Percentiles rank a stretch among this genome's conserved stretches.
phyloP scores from a whole-genome alignment of 1,140 invertebrate species.

The Cephus cinctus region DNA sequence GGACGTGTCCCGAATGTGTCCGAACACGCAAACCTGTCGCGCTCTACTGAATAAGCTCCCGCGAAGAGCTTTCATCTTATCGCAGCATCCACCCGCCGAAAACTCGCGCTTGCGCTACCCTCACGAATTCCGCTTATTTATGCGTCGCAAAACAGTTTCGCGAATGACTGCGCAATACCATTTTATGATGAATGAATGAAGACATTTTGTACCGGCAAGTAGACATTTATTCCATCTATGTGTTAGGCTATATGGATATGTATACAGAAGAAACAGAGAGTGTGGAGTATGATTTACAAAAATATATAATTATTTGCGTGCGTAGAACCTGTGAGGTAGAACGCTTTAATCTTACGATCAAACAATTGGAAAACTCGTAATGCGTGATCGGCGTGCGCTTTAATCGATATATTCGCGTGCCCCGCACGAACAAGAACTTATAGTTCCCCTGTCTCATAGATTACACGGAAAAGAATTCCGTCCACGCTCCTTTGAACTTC shows the following conservation, averaged over 20 bases:
- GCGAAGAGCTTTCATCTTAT: not conserved
- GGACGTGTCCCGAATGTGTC: not conserved
- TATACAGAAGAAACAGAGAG: conserved; percentile 8
- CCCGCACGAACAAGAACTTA: not conserved
- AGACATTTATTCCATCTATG: conserved; percentile 8
- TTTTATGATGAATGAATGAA: no score
- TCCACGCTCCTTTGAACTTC: no score
- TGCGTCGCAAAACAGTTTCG: no score
- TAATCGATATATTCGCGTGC: conserved; percentile 12
- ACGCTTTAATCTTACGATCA: no score
- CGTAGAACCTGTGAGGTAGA: conserved; percentile 25
- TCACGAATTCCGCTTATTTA: no score
- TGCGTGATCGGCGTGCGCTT: conserved; percentile 25
- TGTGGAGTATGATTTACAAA: conserved; percentile 27
- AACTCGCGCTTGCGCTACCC: no score
- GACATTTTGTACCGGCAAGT: no score
- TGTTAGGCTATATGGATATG: conserved; percentile 18
- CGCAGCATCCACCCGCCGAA: not conserved
- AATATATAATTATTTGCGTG: conserved; percentile 27
- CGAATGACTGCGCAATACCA: no score
- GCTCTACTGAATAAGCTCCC: not conserved
- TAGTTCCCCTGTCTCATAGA: no score
- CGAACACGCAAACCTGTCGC: not conserved
- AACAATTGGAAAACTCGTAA: conserved; percentile 11
- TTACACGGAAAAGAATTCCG: conserved; percentile 15